Evolutionary conservation across 2,113 vertebrate genomes (phyloP), one percentile per base, ranked within the genome.

Genomic region (Charina bottae): DNA sequence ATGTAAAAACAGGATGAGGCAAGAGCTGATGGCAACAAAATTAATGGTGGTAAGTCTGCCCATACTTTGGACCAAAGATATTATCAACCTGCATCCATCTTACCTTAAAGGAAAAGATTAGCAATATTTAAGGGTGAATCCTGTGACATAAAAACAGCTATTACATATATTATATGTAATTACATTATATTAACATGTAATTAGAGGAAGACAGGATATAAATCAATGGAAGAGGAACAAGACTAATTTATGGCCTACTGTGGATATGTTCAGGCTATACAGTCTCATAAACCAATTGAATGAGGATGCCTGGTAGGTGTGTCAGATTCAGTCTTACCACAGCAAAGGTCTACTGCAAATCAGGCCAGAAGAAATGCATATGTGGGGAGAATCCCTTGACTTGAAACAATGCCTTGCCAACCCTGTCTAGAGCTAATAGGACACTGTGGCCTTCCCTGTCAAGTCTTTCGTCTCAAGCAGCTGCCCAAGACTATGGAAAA

Each of bases 401-500:
- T 54, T 56, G 33, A 49, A 54, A 46, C 6, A 42, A 46, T n/a
- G 33, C 60, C 54, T 42, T 64, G 53, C 23, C 85, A 87, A 13
- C 2, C 83, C 17, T 84, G 7, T 17, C 33, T 24, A 68, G n/a
- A 55, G 28, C 89, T 68, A 55, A 68, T 78, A 42, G 33, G 11
- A 26, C 59, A 17, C 12, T 37, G 2, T 19, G 8, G 23, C 28
- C n/a, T 68, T 91, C 23, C n/a, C 92, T 23, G 0, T 90, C 93
- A 93, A 92, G 90, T 55, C 87, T 90, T 93, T 56, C 91, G 92
- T 93, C 95, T 93, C 96, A 2, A 94, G 89, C 87, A 94, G 0
- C 78, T 56, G 53, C 90, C 87, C 95, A 95, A 15, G 94, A 94
- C 96, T 93, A 93, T 92, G 94, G 93, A 84, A 94, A 94, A 87